phyloP scores from a whole-genome alignment of 2,797 vertebrate species.

The Lerista edwardsae region DNA sequence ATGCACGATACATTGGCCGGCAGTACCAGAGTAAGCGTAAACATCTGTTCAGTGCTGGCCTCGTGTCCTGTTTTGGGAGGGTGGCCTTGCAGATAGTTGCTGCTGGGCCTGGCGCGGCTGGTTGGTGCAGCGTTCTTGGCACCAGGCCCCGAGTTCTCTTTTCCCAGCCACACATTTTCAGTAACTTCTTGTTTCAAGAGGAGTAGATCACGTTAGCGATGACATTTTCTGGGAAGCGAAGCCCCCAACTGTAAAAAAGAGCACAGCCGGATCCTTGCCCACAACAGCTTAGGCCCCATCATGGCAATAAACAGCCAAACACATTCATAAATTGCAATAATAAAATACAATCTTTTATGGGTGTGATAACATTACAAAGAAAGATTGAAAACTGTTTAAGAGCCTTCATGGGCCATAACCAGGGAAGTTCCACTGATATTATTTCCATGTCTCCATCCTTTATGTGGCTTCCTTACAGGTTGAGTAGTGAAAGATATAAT shows the following conservation, averaged over 20 bases:
- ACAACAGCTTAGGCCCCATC: neutral
- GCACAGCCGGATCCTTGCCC: neutral
- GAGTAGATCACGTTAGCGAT: slow-evolving; percentile 38
- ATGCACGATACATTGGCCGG: too few species aligned
- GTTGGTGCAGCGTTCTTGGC: neutral
- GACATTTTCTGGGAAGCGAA: slow-evolving; percentile 53
- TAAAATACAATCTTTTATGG: slow-evolving; percentile 36
- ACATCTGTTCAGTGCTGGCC: neutral
- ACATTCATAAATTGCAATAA: neutral
- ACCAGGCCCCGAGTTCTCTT: slow-evolving; percentile 25
- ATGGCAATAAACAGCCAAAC: slow-evolving; percentile 7
- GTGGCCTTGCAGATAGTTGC: neutral
- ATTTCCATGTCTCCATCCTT: neutral
- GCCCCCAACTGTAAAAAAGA: slow-evolving; percentile 14
- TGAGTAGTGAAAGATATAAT: neutral
- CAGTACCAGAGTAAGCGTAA: neutral
- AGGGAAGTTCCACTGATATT: neutral
- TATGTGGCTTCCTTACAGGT: neutral
- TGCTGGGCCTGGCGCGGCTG: neutral
- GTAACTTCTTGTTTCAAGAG: slow-evolving; percentile 42
- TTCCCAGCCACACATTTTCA: slow-evolving; percentile 43
- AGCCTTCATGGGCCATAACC: neutral
- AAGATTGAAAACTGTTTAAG: slow-evolving; percentile 11
- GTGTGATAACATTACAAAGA: slow-evolving; percentile 15
- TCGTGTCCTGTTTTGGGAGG: neutral